Percentiles rank a stretch among this genome's conserved stretches.
Conservation (phyloP, 2,113 vertebrate species). For the Triplophysa dalaica region DNA sequence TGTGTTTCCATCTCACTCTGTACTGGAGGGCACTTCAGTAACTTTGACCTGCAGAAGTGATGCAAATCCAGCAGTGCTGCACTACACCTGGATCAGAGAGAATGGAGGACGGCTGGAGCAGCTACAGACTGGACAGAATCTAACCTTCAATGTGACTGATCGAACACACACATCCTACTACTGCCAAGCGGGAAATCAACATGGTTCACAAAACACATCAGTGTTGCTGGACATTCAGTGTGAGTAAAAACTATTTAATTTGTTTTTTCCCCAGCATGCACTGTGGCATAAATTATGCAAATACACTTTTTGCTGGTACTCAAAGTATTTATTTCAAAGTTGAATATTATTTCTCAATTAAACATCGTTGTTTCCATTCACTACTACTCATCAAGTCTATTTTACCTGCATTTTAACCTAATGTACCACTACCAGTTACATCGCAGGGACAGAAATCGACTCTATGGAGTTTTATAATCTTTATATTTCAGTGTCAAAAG, state of each 20-base stretch:
- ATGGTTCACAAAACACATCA: neutral
- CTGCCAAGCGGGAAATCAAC: neutral
- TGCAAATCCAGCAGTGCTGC: conserved; percentile 60
- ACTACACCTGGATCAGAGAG: conserved; percentile 69
- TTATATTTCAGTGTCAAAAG: too few species aligned
- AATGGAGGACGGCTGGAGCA: conserved; percentile 42
- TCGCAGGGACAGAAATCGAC: too few species aligned
- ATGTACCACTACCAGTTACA: too few species aligned
- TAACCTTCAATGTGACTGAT: conserved; percentile 50
- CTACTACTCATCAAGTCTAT: too few species aligned
- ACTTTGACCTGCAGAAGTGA: conserved; percentile 65
- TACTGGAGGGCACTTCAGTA: conserved; percentile 59
- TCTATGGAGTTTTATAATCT: too few species aligned
- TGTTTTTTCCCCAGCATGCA: neutral
- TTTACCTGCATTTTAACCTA: too few species aligned
- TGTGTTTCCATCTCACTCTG: conserved; percentile 51
- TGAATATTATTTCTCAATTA: too few species aligned
- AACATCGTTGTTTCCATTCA: too few species aligned
- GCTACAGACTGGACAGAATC: conserved; percentile 46
- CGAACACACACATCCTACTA: neutral
- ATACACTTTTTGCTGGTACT: neutral
- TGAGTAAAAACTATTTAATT: conserved; percentile 31
- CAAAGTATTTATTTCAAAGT: too few species aligned
- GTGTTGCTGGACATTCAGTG: conserved; percentile 55
- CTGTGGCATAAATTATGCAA: too few species aligned